Conservation (phyloP, 2,888 invertebrate species). For the Pristionchus arcanus region DNA sequence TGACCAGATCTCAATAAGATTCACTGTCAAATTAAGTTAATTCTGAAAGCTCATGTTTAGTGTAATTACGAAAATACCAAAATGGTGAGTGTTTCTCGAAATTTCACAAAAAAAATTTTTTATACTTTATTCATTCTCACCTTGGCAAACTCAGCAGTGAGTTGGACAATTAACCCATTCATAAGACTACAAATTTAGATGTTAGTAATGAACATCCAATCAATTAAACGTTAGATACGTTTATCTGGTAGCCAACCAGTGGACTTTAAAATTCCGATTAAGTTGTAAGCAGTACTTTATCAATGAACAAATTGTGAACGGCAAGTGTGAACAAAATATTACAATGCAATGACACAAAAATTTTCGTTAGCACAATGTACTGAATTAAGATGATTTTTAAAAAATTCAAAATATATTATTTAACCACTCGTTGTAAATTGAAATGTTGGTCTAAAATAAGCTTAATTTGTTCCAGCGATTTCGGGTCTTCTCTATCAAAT, state of each 20-base stretch:
- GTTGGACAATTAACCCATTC: conserved; percentile 6
- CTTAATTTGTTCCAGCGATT: not conserved
- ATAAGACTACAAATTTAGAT: not conserved
- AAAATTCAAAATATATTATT: no score
- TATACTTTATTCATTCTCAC: not conserved
- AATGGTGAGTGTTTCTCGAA: not conserved
- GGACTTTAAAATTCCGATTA: no score
- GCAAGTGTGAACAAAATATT: no score
- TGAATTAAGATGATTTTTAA: no score
- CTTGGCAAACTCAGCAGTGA: not conserved
- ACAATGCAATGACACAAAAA: no score
- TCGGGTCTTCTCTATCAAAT: not conserved
- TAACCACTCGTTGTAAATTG: no score
- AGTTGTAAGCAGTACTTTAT: no score
- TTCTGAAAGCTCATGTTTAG: not conserved
- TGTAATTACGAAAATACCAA: not conserved
- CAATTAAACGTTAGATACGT: no score
- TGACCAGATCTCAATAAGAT: conserved; percentile 21
- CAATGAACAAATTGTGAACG: no score
- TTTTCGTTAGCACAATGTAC: no score
- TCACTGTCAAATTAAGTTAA: not conserved
- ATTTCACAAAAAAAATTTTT: not conserved
- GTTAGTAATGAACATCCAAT: no score
- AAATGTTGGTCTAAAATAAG: not conserved
- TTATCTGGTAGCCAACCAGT: no score